A percentile compares a stretch with the other conserved stretches of the same genome.
Conservation (phyloP, 2,113 vertebrate genomes). For the rat (Rattus norvegicus) region DNA sequence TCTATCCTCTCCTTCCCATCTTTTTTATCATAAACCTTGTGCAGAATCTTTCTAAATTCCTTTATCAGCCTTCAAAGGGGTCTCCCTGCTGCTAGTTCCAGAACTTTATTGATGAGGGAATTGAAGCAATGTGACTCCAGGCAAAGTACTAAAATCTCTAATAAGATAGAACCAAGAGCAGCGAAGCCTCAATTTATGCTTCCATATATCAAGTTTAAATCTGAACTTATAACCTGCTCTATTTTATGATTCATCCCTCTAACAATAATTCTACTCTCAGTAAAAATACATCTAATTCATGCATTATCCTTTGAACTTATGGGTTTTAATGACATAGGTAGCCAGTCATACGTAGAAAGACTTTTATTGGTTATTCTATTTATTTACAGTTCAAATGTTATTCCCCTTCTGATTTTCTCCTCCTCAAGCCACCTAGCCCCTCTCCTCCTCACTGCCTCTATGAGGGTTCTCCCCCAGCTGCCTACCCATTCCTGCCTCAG, state of each 20-base stretch:
- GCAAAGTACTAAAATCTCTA: slow-evolving; percentile 25
- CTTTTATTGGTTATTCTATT: slow-evolving; percentile 25
- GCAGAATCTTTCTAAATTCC: neutral
- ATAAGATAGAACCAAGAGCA: neutral
- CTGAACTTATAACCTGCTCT: neutral
- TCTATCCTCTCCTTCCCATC: neutral
- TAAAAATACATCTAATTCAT: neutral
- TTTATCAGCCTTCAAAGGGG: slow-evolving; percentile 12
- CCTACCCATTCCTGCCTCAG: no score
- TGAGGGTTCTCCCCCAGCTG: no score
- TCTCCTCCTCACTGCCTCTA: no score
- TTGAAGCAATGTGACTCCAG: slow-evolving; percentile 1
- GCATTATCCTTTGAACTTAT: neutral
- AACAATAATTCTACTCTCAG: neutral
- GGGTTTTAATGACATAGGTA: neutral
- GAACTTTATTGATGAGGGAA: slow-evolving; percentile 23
- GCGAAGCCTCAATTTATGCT: slow-evolving; percentile 2
- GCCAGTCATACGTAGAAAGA: neutral
- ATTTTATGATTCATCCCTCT: neutral
- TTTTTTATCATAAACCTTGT: neutral
- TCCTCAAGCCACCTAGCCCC: no score
- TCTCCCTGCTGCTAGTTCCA: neutral
- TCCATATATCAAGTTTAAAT: slow-evolving; percentile 41
- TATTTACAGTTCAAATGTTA: no score
- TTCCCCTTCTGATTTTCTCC: no score